Evolutionary conservation across 1,140 invertebrate genomes (phyloP).

Genomic region (Polypedilum pembai): DNA sequence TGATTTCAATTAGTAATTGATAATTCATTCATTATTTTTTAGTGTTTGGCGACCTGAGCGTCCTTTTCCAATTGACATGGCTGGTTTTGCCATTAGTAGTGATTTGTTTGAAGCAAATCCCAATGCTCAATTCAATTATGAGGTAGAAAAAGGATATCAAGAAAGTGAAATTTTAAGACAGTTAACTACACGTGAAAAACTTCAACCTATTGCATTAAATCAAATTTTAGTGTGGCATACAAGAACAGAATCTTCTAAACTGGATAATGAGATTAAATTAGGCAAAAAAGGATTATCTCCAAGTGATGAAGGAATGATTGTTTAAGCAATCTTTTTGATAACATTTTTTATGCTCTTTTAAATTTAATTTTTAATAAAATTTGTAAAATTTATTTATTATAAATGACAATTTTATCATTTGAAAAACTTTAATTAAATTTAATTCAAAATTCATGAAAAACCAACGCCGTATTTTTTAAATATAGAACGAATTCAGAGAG

Average conservation of each 20-base stretch:
- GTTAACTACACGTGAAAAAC: constrained; percentile 63
- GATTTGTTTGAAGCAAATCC: constrained; percentile 67
- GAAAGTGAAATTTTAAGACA: constrained; percentile 84
- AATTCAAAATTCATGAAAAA: too few relatives aligned
- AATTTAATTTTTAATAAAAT: too few relatives aligned
- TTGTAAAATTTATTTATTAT: too few relatives aligned
- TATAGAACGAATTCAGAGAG: too few relatives aligned
- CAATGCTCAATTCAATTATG: constrained; percentile 71
- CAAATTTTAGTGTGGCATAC: constrained; percentile 98
- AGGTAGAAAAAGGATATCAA: constrained; percentile 77
- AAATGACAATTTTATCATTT: too few relatives aligned
- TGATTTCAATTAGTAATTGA: constrained; percentile 30
- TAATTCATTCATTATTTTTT: constrained; percentile 38
- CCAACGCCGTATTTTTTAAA: too few relatives aligned
- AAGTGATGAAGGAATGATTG: constrained; percentile 63
- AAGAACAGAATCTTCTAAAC: constrained; percentile 74
- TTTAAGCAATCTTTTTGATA: constrained; percentile 48
- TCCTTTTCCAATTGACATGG: constrained; percentile 96
- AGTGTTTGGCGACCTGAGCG: constrained; percentile 75
- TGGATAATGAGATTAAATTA: constrained; percentile 57
- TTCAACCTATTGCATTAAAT: constrained; percentile 84
- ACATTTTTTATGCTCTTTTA: too few relatives aligned
- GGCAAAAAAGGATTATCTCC: constrained; percentile 43
- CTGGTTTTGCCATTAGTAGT: constrained; percentile 91
- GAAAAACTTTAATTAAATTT: too few relatives aligned